phyloP scores from a whole-genome alignment of 2,888 invertebrate genomes.

The Tinea semifulvella region DNA sequence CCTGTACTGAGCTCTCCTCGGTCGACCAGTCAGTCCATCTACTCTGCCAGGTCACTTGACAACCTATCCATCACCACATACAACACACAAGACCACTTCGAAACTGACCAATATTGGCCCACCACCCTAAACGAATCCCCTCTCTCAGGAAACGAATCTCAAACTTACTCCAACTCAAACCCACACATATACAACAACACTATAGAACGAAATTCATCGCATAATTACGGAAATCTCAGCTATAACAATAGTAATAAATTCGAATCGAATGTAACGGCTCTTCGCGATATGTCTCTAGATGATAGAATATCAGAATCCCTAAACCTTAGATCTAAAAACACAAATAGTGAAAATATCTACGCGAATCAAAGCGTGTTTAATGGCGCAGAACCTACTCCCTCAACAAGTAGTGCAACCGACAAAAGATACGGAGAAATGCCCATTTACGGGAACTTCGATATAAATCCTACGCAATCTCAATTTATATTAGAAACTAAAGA shows the following conservation, averaged over 20 bases:
- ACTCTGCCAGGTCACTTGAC: slow-evolving; percentile 52
- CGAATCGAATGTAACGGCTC: slow-evolving; percentile 25
- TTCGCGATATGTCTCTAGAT: slow-evolving; percentile 51
- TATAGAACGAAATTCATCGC: neutral
- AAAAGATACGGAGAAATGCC: slow-evolving; percentile 41
- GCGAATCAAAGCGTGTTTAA: slow-evolving; percentile 31
- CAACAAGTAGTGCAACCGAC: slow-evolving; percentile 21
- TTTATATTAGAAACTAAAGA: slow-evolving; percentile 52
- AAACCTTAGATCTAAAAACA: slow-evolving; percentile 53
- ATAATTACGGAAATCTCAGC: slow-evolving; percentile 19
- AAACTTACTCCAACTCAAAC: slow-evolving; percentile 27
- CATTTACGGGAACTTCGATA: slow-evolving; percentile 43
- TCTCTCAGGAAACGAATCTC: slow-evolving; percentile 36
- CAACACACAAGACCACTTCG: slow-evolving; percentile 41
- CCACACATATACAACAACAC: slow-evolving; percentile 9
- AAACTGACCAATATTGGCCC: slow-evolving; percentile 43
- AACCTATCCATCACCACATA: slow-evolving; percentile 31
- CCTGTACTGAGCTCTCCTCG: slow-evolving; percentile 34
- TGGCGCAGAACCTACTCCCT: slow-evolving; percentile 27
- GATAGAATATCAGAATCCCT: slow-evolving; percentile 58
- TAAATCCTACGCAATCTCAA: slow-evolving; percentile 41
- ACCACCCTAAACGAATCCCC: slow-evolving; percentile 29
- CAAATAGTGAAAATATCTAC: slow-evolving; percentile 42
- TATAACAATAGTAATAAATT: slow-evolving; percentile 27
- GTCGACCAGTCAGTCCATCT: slow-evolving; percentile 31